Evolutionary conservation across 2,113 vertebrate species (phyloP).

Genomic region (Notothenia coriiceps): DNA sequence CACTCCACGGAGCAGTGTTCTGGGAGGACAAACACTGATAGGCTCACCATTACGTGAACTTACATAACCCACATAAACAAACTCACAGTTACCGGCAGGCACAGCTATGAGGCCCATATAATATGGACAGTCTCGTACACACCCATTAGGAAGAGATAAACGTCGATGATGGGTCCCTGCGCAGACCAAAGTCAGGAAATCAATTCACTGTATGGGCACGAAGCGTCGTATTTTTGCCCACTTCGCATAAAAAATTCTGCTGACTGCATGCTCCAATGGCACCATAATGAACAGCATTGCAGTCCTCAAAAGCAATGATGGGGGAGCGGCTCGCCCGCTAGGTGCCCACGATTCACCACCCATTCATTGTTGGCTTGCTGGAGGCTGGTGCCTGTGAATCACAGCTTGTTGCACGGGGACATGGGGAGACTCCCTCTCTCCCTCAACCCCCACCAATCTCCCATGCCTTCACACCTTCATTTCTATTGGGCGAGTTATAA

Average conservation of each 20-base stretch:
- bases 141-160: constrained; percentile 75
- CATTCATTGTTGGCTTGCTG: constrained; percentile 21
- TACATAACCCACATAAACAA: constrained; percentile 56
- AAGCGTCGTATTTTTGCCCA: constrained; percentile 66
- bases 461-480: constrained; percentile 44
- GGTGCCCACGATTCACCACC: constrained; percentile 46
- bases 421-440: constrained; percentile 24
- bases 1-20: constrained; percentile 43
- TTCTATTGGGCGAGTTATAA: constrained; percentile 50
- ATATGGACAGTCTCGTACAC: constrained; percentile 46
- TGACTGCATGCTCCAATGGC: constrained; percentile 67
- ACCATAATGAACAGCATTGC: constrained; percentile 62
- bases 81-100: constrained; percentile 43
- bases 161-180: constrained; percentile 57
- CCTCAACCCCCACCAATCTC: constrained; percentile 15
- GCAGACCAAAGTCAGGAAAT: constrained; percentile 68
- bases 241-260: constrained; percentile 80
- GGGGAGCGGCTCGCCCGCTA: constrained; percentile 15
- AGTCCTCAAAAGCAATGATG: constrained; percentile 52
- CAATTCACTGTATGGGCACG: constrained; percentile 72
- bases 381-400: constrained; percentile 34
- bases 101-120: constrained; percentile 32
- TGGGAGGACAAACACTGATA: constrained; percentile 45
- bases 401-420: constrained; percentile 49
- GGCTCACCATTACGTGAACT: constrained; percentile 40